Base-by-base conservation (phyloP, 2,113 vertebrate species). In the Melozone crissalis region DNA sequence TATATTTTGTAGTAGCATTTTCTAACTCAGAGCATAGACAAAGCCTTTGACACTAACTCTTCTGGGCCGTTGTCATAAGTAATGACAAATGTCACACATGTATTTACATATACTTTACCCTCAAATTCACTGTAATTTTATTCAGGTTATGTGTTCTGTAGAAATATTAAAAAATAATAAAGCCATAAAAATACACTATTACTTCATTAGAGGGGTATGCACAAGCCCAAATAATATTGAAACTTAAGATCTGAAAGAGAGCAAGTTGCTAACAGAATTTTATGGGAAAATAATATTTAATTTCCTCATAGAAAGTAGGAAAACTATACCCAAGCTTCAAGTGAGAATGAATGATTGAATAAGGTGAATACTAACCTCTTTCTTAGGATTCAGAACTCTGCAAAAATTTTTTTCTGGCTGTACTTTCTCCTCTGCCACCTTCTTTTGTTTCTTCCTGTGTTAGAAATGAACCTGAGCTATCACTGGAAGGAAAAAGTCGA, bases 141-240 rank as follows among this genome's bases (percentile, higher is more conserved):
- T 71, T 93, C n/a, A 86, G 41, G 31, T 57, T 5, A 19, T 27
- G 46, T 23, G 10, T 80, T 80, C 28, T 62, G 5, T 26, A 80
- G 30, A 93, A 92, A 22, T 24, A 73, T 20, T 22, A 52, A 87
- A 55, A 65, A 68, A 23, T 15, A 41, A 65, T 68, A 49, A 54
- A 79, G n/a, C 2, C 5, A 28, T 57, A 46, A 51, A 79, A 65
- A 23, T 30, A 44, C 15, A 7, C 9, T 92, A 44, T 54, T 49
- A 26, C 6, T 72, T 81, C 19, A 19, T 5, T 21, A 57, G 4
- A 19, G 1, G 2, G 1, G 1, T 20, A 17, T 30, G 47, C 19
- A 30, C 35, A 31, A 84, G 12, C 20, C 22, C 7, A 18, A 20
- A 72, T 13, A 59, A 80, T 46, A 61, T 5, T 52, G 23, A 81